Conservation (phyloP, 2,113 vertebrate species). For the Tetraodon nigroviridis region DNA sequence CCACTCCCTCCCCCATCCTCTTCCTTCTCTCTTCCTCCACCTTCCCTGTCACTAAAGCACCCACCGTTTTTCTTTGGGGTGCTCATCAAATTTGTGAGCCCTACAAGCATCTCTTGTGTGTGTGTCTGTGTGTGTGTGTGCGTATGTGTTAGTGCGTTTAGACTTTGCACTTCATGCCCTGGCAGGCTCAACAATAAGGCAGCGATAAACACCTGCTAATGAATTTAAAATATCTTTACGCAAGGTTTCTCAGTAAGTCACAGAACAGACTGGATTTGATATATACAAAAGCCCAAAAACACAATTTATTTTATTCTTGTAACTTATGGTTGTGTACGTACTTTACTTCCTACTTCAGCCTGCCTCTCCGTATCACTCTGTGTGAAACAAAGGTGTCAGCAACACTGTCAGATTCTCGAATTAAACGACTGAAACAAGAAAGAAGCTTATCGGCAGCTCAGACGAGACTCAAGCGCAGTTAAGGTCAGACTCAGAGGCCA, state of each 20-base stretch:
- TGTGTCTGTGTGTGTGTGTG: background rate
- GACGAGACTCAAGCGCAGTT: constrained; percentile 12
- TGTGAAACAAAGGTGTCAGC: too few relatives aligned
- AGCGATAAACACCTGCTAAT: constrained; percentile 7
- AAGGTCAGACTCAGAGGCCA: constrained; percentile 38
- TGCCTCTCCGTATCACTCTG: too few relatives aligned
- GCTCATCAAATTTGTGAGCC: constrained; percentile 1
- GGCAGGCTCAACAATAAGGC: background rate
- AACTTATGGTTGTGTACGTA: too few relatives aligned
- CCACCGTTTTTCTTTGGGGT: constrained; percentile 2
- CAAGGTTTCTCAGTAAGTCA: constrained; percentile 13
- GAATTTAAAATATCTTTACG: constrained; percentile 29
- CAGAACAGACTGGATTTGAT: constrained; percentile 12
- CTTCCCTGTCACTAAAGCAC: constrained; percentile 42
- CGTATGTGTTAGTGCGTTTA: background rate
- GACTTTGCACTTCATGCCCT: background rate
- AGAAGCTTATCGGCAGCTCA: constrained; percentile 38
- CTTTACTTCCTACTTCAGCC: too few relatives aligned
- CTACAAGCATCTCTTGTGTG: background rate
- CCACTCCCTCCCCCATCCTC: constrained; percentile 66
- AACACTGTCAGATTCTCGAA: constrained; percentile 3
- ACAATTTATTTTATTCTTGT: too few relatives aligned
- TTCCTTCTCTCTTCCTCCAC: constrained; percentile 54
- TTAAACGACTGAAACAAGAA: constrained; percentile 28
- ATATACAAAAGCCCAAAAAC: too few relatives aligned